Percentiles rank a stretch among this genome's conserved stretches.
These are phyloP conservation scores for Watsonalla binaria DNA, from an alignment of 2,888 invertebrate species.

Conservation along the genomic window DNA sequence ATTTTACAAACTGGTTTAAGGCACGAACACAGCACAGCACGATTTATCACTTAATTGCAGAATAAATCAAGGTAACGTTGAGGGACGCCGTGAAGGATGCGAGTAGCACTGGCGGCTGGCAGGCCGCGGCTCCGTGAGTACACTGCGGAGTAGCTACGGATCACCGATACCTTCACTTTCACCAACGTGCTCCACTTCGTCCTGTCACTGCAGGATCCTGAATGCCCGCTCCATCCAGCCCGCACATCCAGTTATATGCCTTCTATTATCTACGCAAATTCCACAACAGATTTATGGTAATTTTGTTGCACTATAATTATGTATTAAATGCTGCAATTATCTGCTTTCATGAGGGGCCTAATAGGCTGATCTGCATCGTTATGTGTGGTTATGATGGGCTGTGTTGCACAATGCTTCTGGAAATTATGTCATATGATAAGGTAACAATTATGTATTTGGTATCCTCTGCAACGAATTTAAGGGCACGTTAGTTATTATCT, in stretches of 20 bases:
- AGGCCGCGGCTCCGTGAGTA: slow-evolving; percentile 17
- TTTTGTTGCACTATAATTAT: slow-evolving; percentile 53
- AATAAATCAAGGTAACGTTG: neutral
- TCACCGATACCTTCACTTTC: slow-evolving; percentile 56
- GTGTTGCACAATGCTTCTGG: neutral
- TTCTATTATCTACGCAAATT: slow-evolving; percentile 49
- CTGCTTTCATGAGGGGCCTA: slow-evolving; percentile 63
- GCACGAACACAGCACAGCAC: slow-evolving; percentile 3
- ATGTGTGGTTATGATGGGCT: neutral
- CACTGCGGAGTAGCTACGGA: slow-evolving; percentile 20
- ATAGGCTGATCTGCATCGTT: slow-evolving; percentile 35
- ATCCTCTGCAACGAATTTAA: too few species aligned
- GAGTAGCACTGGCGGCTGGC: slow-evolving; percentile 15
- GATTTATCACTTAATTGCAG: slow-evolving; percentile 2
- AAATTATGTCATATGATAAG: too few species aligned
- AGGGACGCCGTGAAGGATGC: neutral
- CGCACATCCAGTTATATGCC: slow-evolving; percentile 52
- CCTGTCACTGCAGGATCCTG: slow-evolving; percentile 40
- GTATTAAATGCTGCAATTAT: slow-evolving; percentile 57
- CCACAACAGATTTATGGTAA: slow-evolving; percentile 51
- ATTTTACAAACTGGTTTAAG: slow-evolving; percentile 4
- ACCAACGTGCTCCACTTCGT: slow-evolving; percentile 59
- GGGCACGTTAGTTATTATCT: too few species aligned
- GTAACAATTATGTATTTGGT: too few species aligned
- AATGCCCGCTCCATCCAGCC: slow-evolving; percentile 43